Base-by-base conservation (phyloP, 2,888 invertebrate genomes). In the Allophyes oxyacanthae region DNA sequence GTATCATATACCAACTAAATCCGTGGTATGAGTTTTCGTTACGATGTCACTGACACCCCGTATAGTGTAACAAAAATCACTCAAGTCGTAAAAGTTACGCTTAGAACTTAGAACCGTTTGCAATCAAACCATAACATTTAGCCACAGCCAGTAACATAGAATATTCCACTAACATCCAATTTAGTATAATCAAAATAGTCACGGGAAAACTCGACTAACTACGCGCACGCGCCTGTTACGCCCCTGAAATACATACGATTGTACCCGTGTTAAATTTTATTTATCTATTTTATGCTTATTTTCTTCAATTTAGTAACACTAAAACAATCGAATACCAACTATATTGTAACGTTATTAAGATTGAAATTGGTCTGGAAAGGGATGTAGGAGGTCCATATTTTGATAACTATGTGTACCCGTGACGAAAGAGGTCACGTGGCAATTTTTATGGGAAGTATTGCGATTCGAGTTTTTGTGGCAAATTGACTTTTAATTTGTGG, bases 341-440 rank as follows among this genome's bases (percentile, higher is more conserved):
- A 0, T 25, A 20, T n/a, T 1, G 0, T 0, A 0, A 4, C 1
- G 0, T 0, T 0, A 0, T 0, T 56, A 71, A 53, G 54, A 60
- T 63, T 53, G 13, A 48, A 32, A 52, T 60, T 75, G 0, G 10
- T 9, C 10, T 54, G 28, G 1, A 0, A 11, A 0, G 0, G 0
- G 0, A 4, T 42, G 43, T 63, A 36, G 51, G 46, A 38, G 37
- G 43, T 53, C 53, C 34, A 49, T 67, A 58, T 68, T n/a, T 75
- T 60, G 64, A 74, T 74, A 74, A 65, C 63, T 71, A 50, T 11
- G 57, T 33, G 15, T 55, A 74, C 60, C 82, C 89, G 90, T 88
- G 73, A 73, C 91, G 70, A 91, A 92, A 85, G 49, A 71, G 73
- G 87, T 74, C 92, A 84, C 90, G 92, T 92, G 92, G 81, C 92